Base-by-base conservation (phyloP, 2,113 vertebrate genomes). In the Heterocephalus glaber region DNA sequence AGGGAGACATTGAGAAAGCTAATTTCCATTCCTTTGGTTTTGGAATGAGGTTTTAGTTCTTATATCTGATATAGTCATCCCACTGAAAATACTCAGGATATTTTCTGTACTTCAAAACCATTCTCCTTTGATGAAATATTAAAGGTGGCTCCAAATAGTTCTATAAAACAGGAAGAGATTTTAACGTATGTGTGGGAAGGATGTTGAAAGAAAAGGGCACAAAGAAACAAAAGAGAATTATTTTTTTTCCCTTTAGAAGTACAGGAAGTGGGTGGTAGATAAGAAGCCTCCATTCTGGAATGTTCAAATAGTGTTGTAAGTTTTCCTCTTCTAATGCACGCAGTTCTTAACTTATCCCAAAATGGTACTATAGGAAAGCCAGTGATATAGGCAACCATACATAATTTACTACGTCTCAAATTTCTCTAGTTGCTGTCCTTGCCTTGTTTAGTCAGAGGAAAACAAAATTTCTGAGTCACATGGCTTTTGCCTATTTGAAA, bases 21-120 rank as follows among this genome's bases (percentile, higher is more conserved):
- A 86, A 95, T 96, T 95, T 97, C 83, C 77, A 93, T 97, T 94
- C 92, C 17, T 79, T 89, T 94, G 35, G 61, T 96, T 97, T 70
- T 70, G 52, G 11, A 94, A 94, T 93, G 12, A 97, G 41, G 7
- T 84, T 96, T 95, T 85, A 91, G 58, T 66, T 93, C 58, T 47
- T 93, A 63, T 66, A 49, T 19, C 72, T 95, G n/a, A 74, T 14
- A 84, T 68, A 94, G 14, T 20, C 13, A 70, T 58, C 44, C 35
- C 41, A 84, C 20, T 74, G 52, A 70, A 88, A 47, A 93, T 90
- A 80, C 26, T 92, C 58, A 90, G 30, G 28, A 22, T 4, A 58
- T 72, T 58, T n/a, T 83, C 17, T 86, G 87, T 77, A 90, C 76
- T 95, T 95, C 68, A 92, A 74, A 33, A 65, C 44, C 4, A 63